Percentiles rank a stretch among this genome's conserved stretches.
These are phyloP conservation scores for Poecile montanus DNA, from an alignment of 2,797 vertebrate species.

Conservation along the genomic window DNA sequence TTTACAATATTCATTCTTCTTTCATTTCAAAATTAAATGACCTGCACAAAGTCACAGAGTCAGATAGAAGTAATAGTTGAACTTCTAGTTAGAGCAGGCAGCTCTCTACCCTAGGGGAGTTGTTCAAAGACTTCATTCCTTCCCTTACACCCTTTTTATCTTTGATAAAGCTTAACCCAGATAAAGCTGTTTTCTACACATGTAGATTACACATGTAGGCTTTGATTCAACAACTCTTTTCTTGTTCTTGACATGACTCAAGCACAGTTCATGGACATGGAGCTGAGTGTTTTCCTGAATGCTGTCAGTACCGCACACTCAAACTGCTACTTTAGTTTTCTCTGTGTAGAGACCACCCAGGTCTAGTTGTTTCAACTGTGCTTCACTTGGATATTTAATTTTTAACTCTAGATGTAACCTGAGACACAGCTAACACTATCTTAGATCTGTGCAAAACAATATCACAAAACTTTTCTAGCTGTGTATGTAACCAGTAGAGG, in stretches of 20 bases:
- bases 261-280: background rate
- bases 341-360: background rate
- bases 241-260: background rate
- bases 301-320: background rate
- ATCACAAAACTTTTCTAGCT: background rate
- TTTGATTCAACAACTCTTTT: background rate
- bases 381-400: background rate
- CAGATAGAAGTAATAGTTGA: background rate
- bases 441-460: background rate
- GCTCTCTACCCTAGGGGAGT: fast-evolving
- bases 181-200: background rate
- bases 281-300: background rate
- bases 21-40: background rate
- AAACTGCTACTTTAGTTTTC: background rate
- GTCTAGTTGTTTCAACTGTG: background rate
- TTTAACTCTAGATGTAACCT: background rate
- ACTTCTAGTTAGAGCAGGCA: background rate
- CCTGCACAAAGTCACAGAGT: background rate
- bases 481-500: background rate
- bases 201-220: background rate
- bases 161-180: background rate
- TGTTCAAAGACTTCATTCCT: background rate
- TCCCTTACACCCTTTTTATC: background rate
- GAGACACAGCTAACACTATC: background rate
- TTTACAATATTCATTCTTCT: background rate